Evolutionary conservation across 2,113 vertebrate genomes (phyloP).

Genomic region (Anoura caudifer): DNA sequence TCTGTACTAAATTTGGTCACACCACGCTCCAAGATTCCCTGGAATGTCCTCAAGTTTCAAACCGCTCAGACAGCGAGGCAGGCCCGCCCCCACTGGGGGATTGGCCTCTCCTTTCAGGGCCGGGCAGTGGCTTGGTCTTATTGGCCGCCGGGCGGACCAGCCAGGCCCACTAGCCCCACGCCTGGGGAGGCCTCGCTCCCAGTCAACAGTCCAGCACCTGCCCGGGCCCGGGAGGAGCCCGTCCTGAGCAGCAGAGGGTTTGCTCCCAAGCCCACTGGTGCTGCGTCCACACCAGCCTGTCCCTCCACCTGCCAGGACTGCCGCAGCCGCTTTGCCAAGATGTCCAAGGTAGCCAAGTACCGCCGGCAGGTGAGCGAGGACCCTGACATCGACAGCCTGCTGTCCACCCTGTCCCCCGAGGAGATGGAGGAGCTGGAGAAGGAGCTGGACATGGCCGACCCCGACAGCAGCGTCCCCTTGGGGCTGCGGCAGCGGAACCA

Average conservation of each 20-base stretch:
- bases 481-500: slow-evolving; percentile 79
- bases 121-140: slow-evolving; percentile 39
- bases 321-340: slow-evolving; percentile 71
- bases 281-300: background rate
- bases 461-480: slow-evolving; percentile 82
- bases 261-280: background rate
- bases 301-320: background rate
- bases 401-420: slow-evolving; percentile 88
- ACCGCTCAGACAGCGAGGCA: slow-evolving; percentile 81
- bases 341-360: slow-evolving; percentile 88
- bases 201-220: slow-evolving; percentile 76
- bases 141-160: slow-evolving; percentile 65
- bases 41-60: slow-evolving; percentile 95
- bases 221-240: background rate
- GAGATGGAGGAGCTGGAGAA: slow-evolving; percentile 91
- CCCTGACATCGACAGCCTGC: slow-evolving; percentile 87
- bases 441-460: slow-evolving; percentile 89
- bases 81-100: slow-evolving; percentile 77
- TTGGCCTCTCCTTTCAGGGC: slow-evolving; percentile 72
- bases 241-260: background rate
- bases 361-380: slow-evolving; percentile 88
- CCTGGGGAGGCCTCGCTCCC: slow-evolving; percentile 44
- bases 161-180: slow-evolving; percentile 50
- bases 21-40: slow-evolving; percentile 92
- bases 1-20: slow-evolving; percentile 98